These are phyloP conservation scores for Hippoglossus stenolepis DNA, from an alignment of 2,113 vertebrate genomes.

Conservation along the genomic window DNA sequence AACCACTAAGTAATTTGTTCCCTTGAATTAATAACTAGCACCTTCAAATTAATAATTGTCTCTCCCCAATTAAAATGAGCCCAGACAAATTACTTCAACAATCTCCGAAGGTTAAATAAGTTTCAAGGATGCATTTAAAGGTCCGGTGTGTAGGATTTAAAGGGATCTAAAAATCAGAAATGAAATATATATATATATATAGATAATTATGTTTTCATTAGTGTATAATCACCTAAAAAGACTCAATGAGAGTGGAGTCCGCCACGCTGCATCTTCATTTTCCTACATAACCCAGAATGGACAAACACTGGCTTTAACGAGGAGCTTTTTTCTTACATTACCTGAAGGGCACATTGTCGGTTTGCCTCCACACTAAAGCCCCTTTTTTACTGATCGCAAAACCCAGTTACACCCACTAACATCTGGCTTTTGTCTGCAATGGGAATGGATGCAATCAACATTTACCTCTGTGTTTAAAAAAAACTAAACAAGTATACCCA, in stretches of 20 bases:
- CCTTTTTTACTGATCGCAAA: too few relatives aligned
- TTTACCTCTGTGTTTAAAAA: too few relatives aligned
- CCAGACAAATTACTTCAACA: conserved; percentile 1
- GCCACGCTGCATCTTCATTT: not conserved
- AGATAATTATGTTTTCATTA: not conserved
- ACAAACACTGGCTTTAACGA: too few relatives aligned
- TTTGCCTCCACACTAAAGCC: not conserved
- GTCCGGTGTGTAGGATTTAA: not conserved
- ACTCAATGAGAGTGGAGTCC: not conserved
- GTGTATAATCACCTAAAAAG: not conserved
- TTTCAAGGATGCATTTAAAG: not conserved
- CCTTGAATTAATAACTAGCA: conserved; percentile 30
- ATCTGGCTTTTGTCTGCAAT: too few relatives aligned
- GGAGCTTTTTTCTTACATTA: not conserved
- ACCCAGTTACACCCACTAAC: too few relatives aligned
- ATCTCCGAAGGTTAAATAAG: conserved; percentile 1
- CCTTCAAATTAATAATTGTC: conserved; percentile 3
- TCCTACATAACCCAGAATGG: not conserved
- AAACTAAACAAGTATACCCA: too few relatives aligned
- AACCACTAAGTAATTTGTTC: conserved; percentile 5
- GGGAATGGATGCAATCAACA: too few relatives aligned
- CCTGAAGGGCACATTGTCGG: not conserved
- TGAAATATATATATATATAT: not conserved
- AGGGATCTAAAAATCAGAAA: not conserved
- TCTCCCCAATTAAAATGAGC: conserved; percentile 1